These are phyloP conservation scores for Meandrina meandrites DNA, from an alignment of 92 coral and sea anemone species.

Conservation along the genomic window DNA sequence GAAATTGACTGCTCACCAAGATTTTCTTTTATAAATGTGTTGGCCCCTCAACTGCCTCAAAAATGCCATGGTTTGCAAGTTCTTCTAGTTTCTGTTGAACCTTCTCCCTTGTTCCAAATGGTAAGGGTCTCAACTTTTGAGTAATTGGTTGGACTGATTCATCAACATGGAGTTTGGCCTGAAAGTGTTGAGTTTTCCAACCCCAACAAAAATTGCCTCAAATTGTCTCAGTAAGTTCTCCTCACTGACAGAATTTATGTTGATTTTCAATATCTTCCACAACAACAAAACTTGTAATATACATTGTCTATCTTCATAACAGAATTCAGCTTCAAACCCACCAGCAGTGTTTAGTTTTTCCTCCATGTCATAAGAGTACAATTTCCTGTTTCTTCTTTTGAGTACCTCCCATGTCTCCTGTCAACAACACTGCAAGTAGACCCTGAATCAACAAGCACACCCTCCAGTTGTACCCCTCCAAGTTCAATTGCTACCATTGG, in stretches of 20 bases:
- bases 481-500: conserved; percentile 27
- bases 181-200: conserved; percentile 33
- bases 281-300: conserved; percentile 30
- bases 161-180: conserved; percentile 37
- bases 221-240: conserved; percentile 11
- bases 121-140: conserved; percentile 41
- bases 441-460: conserved; percentile 41
- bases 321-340: conserved; percentile 24
- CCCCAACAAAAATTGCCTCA: conserved; percentile 18
- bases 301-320: conserved; percentile 22
- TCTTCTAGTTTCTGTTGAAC: conserved; percentile 34
- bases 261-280: conserved; percentile 17
- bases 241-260: conserved; percentile 11
- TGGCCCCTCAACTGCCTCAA: conserved; percentile 43
- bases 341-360: conserved; percentile 36
- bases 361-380: conserved; percentile 20
- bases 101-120: conserved; percentile 25
- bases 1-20: too few species aligned
- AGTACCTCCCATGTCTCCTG: conserved; percentile 26
- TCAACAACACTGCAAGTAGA: conserved; percentile 51
- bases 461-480: conserved; percentile 36
- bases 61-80: conserved; percentile 24
- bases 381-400: conserved; percentile 26
- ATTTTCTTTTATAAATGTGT: too few species aligned
- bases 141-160: conserved; percentile 24